Conservation (phyloP, 2,888 invertebrate species). For the Ormyrus rosae region DNA sequence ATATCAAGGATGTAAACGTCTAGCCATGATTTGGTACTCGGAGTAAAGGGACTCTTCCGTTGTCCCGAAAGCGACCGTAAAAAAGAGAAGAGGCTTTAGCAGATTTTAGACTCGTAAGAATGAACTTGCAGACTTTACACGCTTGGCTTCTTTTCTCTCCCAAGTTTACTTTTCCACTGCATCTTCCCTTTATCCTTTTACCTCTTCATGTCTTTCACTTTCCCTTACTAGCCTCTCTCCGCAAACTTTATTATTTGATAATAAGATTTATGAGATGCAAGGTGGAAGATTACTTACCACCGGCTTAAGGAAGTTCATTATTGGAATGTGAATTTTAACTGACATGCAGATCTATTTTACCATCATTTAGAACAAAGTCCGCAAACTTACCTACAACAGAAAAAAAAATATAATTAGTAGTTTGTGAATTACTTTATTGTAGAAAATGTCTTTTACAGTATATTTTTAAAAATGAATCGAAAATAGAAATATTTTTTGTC, state of each 20-base stretch:
- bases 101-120: constrained; percentile 38
- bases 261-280: constrained; percentile 1
- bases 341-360: too few relatives aligned
- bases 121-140: constrained; percentile 32
- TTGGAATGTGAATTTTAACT: too few relatives aligned
- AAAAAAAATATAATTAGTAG: too few relatives aligned
- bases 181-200: not conserved
- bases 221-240: not conserved
- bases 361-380: too few relatives aligned
- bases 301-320: too few relatives aligned
- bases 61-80: constrained; percentile 4
- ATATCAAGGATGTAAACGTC: too few relatives aligned
- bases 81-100: constrained; percentile 21
- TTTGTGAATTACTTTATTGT: too few relatives aligned
- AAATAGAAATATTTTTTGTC: too few relatives aligned
- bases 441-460: too few relatives aligned
- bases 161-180: constrained; percentile 21
- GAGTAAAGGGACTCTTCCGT: not conserved
- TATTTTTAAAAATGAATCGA: too few relatives aligned
- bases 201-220: too few relatives aligned
- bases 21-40: not conserved
- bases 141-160: constrained; percentile 6
- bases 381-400: too few relatives aligned
- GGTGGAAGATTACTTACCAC: not conserved
- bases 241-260: constrained; percentile 6